A percentile compares a stretch with the other conserved stretches of the same genome.
Conservation (phyloP, 2,888 invertebrate genomes). For the Lutraria lutraria region DNA sequence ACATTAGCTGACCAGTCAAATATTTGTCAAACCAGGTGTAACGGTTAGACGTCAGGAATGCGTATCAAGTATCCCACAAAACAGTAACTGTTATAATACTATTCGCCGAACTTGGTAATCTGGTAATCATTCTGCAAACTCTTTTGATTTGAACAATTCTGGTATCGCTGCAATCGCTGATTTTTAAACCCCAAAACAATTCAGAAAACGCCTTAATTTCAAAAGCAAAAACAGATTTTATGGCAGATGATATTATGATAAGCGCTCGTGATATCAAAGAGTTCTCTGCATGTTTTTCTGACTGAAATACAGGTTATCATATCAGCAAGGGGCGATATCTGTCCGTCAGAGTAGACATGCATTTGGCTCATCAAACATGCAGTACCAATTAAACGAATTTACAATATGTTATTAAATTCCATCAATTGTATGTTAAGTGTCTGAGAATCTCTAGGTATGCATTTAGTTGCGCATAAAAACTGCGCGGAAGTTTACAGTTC, state of each 20-base stretch:
- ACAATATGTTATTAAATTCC: background rate
- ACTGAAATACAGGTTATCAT: background rate
- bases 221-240: background rate
- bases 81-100: too few species aligned
- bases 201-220: constrained; percentile 1
- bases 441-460: background rate
- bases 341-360: background rate
- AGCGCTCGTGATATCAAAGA: constrained; percentile 6
- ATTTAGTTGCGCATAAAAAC: background rate
- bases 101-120: too few species aligned
- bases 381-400: constrained; percentile 17
- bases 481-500: background rate
- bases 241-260: constrained; percentile 25
- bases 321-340: background rate
- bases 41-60: too few species aligned
- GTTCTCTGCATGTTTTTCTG: background rate
- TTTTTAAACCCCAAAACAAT: background rate
- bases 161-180: background rate
- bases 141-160: background rate
- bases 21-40: too few species aligned
- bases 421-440: background rate
- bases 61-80: too few species aligned
- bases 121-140: background rate
- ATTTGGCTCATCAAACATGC: constrained; percentile 4
- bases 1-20: too few species aligned